phyloP scores from a whole-genome alignment of 2,888 invertebrate genomes.

The Dascillus cervinus region DNA sequence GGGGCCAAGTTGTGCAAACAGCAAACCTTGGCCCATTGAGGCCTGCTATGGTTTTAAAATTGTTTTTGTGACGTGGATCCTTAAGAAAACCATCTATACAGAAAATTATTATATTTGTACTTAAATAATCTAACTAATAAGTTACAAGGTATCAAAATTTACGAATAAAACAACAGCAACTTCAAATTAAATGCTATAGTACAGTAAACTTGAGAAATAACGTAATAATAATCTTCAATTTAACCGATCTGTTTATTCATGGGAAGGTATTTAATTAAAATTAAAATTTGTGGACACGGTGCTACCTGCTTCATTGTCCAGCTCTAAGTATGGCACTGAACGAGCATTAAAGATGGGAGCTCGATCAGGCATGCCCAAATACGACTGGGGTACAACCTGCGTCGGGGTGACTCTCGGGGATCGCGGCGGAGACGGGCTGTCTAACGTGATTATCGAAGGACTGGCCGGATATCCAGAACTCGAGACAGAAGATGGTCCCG shows the following conservation, averaged over 20 bases:
- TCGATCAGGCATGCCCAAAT: slow-evolving; percentile 26
- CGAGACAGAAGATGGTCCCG: slow-evolving; percentile 46
- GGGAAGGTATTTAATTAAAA: too few species aligned
- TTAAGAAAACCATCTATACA: too few species aligned
- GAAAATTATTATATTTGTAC: too few species aligned
- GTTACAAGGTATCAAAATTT: too few species aligned
- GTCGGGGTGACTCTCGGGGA: slow-evolving; percentile 23
- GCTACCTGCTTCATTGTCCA: slow-evolving; percentile 33
- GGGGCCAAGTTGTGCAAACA: too few species aligned
- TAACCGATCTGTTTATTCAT: too few species aligned
- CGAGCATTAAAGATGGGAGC: slow-evolving; percentile 18
- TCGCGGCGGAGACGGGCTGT: slow-evolving; percentile 55
- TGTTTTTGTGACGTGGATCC: too few species aligned
- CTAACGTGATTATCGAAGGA: slow-evolving; percentile 54
- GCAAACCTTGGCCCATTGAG: too few species aligned
- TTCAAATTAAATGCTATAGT: background rate
- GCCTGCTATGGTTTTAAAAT: too few species aligned
- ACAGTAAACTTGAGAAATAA: slow-evolving; percentile 5
- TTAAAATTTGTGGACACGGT: slow-evolving; percentile 11
- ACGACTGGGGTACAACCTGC: slow-evolving; percentile 23
- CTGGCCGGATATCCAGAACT: slow-evolving; percentile 55
- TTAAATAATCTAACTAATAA: too few species aligned
- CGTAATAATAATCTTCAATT: too few species aligned
- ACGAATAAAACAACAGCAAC: too few species aligned
- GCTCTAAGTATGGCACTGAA: slow-evolving; percentile 33